Conservation (phyloP, 2,888 invertebrate species). For the Cancer borealis region DNA sequence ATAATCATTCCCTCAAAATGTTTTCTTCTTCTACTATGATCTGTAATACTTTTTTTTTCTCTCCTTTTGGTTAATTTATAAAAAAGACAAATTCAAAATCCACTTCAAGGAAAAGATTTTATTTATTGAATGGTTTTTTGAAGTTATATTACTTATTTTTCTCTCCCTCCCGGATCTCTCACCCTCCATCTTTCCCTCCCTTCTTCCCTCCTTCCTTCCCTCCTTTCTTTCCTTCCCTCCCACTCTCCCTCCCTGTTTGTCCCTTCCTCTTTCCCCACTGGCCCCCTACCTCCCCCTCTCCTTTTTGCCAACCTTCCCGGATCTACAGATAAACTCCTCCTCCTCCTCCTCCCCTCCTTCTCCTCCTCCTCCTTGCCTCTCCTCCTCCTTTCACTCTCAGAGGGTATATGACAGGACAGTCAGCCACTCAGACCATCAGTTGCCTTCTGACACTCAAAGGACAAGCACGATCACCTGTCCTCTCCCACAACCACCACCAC, state of each 20-base stretch:
- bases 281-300: neutral
- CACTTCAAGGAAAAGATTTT: no score
- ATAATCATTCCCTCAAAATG: no score
- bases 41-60: neutral
- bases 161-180: constrained; percentile 14
- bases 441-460: neutral
- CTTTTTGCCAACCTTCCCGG: neutral
- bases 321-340: neutral
- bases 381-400: constrained; percentile 44
- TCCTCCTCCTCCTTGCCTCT: constrained; percentile 10
- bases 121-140: neutral
- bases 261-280: neutral
- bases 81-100: no score
- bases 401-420: constrained; percentile 51
- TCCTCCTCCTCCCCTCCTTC: neutral
- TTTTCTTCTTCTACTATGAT: neutral
- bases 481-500: neutral
- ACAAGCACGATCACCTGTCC: neutral
- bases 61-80: no score
- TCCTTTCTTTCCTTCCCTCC: neutral
- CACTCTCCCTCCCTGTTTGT: neutral
- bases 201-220: neutral
- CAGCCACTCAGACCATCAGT: constrained; percentile 1
- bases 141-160: neutral
- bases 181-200: neutral